A percentile compares a stretch with the other conserved stretches of the same genome.
Evolutionary conservation across 1,140 invertebrate species (phyloP).

Genomic region (Achatina immaculata): DNA sequence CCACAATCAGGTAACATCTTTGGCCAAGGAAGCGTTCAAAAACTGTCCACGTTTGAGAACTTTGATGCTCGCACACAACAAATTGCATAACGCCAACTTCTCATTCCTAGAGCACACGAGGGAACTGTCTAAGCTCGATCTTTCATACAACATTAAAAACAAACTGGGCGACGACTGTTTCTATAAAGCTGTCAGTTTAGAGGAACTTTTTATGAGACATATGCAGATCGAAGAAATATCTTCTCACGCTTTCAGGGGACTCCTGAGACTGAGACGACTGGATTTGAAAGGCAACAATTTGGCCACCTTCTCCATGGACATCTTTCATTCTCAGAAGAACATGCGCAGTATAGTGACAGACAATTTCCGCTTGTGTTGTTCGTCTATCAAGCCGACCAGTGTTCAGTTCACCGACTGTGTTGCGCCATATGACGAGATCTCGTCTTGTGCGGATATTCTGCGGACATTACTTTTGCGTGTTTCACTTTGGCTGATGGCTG

Average conservation of each 20-base stretch:
- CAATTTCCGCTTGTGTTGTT: conserved; percentile 47
- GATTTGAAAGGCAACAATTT: conserved; percentile 43
- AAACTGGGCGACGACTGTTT: background rate
- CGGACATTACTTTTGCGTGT: conserved; percentile 37
- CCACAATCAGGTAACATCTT: background rate
- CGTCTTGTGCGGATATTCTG: conserved; percentile 52
- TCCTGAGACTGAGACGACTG: conserved; percentile 26
- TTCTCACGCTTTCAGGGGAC: conserved; percentile 1
- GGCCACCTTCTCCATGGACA: conserved; percentile 12
- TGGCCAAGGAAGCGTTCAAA: background rate
- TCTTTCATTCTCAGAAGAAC: conserved; percentile 39
- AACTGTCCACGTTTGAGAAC: background rate
- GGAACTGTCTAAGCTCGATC: background rate
- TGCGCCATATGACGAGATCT: conserved; percentile 40
- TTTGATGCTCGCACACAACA: conserved; percentile 13
- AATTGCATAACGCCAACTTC: background rate
- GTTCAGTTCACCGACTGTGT: conserved; percentile 19
- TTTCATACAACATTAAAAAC: conserved; percentile 7
- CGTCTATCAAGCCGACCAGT: conserved; percentile 4
- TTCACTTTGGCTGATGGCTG: conserved; percentile 48
- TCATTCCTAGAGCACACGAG: background rate
- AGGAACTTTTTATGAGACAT: conserved; percentile 7
- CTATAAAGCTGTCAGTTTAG: background rate
- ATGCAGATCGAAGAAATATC: conserved; percentile 10
- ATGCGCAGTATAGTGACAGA: conserved; percentile 42